These are phyloP conservation scores for Acinonyx jubatus DNA, from an alignment of 2,113 vertebrate genomes.

Conservation along the genomic window DNA sequence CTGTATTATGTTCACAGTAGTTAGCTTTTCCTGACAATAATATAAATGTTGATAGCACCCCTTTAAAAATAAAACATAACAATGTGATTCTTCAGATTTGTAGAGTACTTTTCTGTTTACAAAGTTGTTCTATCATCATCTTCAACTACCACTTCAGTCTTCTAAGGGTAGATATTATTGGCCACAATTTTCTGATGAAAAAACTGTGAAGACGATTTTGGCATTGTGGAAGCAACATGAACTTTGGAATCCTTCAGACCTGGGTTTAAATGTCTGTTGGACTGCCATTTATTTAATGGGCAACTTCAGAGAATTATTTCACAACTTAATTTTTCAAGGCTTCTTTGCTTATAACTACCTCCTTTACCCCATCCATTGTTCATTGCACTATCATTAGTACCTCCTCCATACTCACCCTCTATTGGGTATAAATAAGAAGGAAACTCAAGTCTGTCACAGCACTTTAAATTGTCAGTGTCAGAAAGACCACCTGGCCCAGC, in stretches of 20 bases:
- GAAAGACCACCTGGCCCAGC: background rate
- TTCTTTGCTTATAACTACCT: background rate
- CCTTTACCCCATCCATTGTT: background rate
- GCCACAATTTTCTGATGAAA: background rate
- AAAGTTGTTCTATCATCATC: background rate
- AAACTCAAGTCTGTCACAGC: background rate
- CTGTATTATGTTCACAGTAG: background rate
- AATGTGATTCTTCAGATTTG: conserved; percentile 4
- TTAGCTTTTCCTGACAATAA: background rate
- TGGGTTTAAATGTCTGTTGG: background rate
- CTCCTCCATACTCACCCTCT: background rate
- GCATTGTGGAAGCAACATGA: background rate
- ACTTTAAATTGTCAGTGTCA: background rate
- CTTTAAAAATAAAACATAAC: background rate
- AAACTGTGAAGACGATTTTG: background rate
- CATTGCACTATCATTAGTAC: background rate
- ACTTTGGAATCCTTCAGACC: background rate
- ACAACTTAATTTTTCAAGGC: background rate
- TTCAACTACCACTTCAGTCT: background rate
- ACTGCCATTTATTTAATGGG: background rate
- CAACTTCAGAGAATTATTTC: background rate
- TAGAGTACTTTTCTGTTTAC: background rate
- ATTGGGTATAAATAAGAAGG: background rate
- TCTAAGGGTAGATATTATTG: background rate
- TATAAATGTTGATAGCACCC: background rate